A percentile compares a stretch with the other conserved stretches of the same genome.
Conservation (phyloP, 2,888 invertebrate genomes). For the Dysmachus trigonus region DNA sequence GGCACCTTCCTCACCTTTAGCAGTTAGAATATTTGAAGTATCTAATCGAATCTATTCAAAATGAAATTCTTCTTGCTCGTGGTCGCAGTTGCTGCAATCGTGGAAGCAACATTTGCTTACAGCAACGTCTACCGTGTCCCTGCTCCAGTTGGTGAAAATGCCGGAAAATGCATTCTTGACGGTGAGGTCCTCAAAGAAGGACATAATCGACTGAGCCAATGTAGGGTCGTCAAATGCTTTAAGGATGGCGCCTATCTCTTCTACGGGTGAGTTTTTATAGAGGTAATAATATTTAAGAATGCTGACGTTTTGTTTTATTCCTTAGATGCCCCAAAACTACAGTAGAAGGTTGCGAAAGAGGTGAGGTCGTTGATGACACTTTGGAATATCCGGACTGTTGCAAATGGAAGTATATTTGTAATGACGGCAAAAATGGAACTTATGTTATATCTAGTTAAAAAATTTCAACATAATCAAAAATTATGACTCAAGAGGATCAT, state of each 20-base stretch:
- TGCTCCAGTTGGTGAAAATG: neutral
- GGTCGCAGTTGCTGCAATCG: neutral
- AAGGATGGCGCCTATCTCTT: neutral
- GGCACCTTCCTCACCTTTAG: neutral
- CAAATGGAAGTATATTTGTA: neutral
- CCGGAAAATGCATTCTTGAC: neutral
- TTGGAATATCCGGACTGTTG: neutral
- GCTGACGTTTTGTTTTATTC: neutral
- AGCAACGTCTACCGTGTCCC: neutral
- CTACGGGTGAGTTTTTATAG: neutral
- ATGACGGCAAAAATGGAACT: neutral
- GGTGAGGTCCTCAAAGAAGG: neutral
- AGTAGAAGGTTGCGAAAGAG: neutral
- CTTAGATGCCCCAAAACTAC: neutral
- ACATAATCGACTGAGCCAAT: neutral
- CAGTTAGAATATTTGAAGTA: neutral
- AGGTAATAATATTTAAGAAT: neutral
- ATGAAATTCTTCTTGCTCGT: neutral
- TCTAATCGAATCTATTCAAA: neutral
- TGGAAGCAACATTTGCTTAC: neutral
- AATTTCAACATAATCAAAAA: neutral
- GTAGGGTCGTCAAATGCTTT: neutral
- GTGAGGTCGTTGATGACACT: neutral
- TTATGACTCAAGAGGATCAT: neutral
- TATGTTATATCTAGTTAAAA: neutral